Evolutionary conservation across 1,140 invertebrate species (phyloP).

Genomic region (Caenorhabditis tropicalis): DNA sequence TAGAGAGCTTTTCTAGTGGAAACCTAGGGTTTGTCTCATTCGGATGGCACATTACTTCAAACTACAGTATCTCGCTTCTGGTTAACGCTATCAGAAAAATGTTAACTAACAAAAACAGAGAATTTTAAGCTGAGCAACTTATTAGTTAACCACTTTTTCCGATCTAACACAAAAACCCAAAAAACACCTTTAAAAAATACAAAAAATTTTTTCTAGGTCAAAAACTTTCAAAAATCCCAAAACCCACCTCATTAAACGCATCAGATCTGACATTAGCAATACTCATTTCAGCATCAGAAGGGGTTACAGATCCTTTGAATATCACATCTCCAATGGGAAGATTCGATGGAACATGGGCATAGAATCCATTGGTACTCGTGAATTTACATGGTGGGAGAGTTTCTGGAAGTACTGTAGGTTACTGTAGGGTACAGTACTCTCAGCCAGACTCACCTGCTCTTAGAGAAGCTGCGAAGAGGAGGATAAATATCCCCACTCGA

Average conservation of each 20-base stretch:
- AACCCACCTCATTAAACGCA: constrained; percentile 10
- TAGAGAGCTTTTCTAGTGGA: too few relatives aligned
- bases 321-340: constrained; percentile 1
- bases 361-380: constrained; percentile 3
- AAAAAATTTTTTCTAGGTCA: too few relatives aligned
- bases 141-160: too few relatives aligned
- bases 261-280: constrained; percentile 24
- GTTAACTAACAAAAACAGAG: too few relatives aligned
- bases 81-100: too few relatives aligned
- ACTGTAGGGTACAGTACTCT: neutral
- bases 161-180: too few relatives aligned
- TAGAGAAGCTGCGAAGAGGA: neutral
- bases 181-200: too few relatives aligned
- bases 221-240: neutral
- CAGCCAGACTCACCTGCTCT: neutral
- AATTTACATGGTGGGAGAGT: neutral
- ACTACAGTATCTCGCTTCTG: too few relatives aligned
- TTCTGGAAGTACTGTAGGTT: neutral
- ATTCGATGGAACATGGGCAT: constrained; percentile 10
- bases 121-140: too few relatives aligned
- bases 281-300: neutral
- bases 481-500: constrained; percentile 5
- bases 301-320: neutral
- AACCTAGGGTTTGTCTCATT: too few relatives aligned
- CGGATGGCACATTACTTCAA: too few relatives aligned